A percentile compares a stretch with the other conserved stretches of the same genome.
Evolutionary conservation across 2,113 vertebrate genomes (phyloP).

Genomic region (Cyanistes caeruleus): DNA sequence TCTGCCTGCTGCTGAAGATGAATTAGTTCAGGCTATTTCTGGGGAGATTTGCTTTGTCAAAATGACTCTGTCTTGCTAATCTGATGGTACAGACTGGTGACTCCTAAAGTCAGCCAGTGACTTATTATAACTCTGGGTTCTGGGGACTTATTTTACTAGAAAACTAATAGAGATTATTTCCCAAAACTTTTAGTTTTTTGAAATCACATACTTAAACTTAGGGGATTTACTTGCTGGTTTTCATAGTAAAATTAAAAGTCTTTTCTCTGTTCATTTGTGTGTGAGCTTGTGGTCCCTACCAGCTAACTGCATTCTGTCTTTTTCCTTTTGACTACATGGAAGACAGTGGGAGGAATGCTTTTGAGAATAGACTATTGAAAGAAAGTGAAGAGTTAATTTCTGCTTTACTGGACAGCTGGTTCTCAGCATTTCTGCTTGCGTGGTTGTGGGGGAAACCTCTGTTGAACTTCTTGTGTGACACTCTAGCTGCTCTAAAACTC

Average conservation of each 20-base stretch:
- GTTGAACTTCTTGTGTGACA: neutral
- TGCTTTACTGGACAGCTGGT: neutral
- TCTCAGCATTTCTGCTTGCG: neutral
- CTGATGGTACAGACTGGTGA: neutral
- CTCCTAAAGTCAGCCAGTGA: neutral
- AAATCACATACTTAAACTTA: neutral
- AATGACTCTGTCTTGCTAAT: neutral
- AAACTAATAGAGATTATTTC: neutral
- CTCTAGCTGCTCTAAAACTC: neutral
- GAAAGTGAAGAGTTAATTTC: neutral
- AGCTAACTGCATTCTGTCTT: neutral
- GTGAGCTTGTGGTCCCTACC: neutral
- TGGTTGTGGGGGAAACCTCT: neutral
- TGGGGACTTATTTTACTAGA: neutral
- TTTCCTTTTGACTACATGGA: neutral
- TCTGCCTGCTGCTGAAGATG: neutral
- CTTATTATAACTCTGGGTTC: neutral
- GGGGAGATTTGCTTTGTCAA: neutral
- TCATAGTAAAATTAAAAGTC: neutral
- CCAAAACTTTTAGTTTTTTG: neutral
- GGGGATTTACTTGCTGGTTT: neutral
- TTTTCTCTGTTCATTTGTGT: neutral
- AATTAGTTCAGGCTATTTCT: neutral
- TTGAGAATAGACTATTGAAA: neutral
- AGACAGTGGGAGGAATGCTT: neutral